Evolutionary conservation across 2,888 invertebrate species (phyloP).

Genomic region (Drosophila tanythrix): DNA sequence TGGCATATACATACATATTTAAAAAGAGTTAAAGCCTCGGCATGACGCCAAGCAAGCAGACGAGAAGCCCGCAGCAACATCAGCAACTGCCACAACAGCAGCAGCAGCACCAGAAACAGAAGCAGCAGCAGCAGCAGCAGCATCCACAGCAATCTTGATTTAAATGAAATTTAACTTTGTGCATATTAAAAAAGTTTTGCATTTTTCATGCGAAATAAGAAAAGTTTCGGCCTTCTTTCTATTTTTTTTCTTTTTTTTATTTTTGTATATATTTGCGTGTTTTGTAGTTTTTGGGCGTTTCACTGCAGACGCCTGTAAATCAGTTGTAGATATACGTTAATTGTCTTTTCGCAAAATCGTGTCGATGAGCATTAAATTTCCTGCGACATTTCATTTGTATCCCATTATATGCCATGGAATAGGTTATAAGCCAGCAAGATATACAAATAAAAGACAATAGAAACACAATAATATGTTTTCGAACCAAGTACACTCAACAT

Average conservation of each 20-base stretch:
- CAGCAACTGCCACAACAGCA: conserved; percentile 22
- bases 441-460: neutral
- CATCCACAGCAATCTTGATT: conserved; percentile 68
- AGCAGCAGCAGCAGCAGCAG: conserved; percentile 22
- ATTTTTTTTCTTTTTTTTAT: conserved; percentile 23
- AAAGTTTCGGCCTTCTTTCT: conserved; percentile 66
- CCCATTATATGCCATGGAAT: no score
- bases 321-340: conserved; percentile 21
- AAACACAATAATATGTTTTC: neutral
- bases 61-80: conserved; percentile 27
- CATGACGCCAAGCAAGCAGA: conserved; percentile 37
- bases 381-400: neutral
- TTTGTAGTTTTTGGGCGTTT: conserved; percentile 43
- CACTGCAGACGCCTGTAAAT: conserved; percentile 27
- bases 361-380: conserved; percentile 1
- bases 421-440: neutral
- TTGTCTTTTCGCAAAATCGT: conserved; percentile 4
- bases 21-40: conserved; percentile 55
- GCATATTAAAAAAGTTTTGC: conserved; percentile 78
- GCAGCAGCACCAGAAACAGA: conserved; percentile 22
- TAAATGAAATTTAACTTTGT: conserved; percentile 78
- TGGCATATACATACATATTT: neutral
- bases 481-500: neutral
- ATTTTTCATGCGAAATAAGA: conserved; percentile 77
- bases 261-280: conserved; percentile 8